phyloP scores from a whole-genome alignment of 2,888 invertebrate species.

The Ephialtes manifestator region DNA sequence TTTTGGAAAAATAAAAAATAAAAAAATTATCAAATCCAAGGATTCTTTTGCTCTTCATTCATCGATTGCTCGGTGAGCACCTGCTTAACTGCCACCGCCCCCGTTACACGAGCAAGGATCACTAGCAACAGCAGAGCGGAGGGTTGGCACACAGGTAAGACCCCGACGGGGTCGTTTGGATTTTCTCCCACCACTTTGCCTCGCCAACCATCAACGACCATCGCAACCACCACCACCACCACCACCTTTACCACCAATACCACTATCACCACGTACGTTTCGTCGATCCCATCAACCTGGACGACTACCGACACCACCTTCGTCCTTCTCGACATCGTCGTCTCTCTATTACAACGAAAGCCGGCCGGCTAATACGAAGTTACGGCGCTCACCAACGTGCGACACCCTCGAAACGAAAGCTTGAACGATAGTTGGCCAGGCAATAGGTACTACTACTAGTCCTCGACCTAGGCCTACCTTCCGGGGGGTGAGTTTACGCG shows the following conservation, averaged over 20 bases:
- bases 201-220: constrained; percentile 49
- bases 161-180: constrained; percentile 44
- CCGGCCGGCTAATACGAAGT: constrained; percentile 29
- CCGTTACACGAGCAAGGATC: neutral
- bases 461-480: constrained; percentile 15
- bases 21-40: neutral
- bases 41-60: neutral
- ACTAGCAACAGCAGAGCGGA: constrained; percentile 8
- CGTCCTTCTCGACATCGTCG: neutral
- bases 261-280: constrained; percentile 16
- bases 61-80: neutral
- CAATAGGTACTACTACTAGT: neutral
- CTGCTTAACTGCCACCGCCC: constrained; percentile 10
- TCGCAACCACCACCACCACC: constrained; percentile 52
- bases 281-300: constrained; percentile 29
- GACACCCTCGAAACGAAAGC: constrained; percentile 35
- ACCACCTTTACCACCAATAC: constrained; percentile 46
- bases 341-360: constrained; percentile 13
- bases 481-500: constrained; percentile 54
- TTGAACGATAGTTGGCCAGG: neutral
- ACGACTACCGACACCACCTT: constrained; percentile 28
- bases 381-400: constrained; percentile 18
- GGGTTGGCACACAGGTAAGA: constrained; percentile 62
- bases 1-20: neutral
- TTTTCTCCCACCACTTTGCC: constrained; percentile 40